phyloP scores from a whole-genome alignment of 2,888 invertebrate genomes.

The Drosophila mettleri region DNA sequence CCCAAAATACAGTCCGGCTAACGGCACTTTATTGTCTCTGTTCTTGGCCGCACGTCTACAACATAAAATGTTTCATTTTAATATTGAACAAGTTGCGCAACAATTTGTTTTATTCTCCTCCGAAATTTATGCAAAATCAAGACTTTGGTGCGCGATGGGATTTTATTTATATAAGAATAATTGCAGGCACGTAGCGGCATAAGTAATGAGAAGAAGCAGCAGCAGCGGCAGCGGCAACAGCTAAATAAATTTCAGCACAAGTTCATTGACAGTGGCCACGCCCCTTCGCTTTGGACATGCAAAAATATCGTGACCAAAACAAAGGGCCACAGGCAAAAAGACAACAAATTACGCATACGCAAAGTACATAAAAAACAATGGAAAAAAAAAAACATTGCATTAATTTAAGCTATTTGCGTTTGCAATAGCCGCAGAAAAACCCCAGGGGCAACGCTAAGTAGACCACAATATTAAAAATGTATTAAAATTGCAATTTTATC shows the following conservation, averaged over 20 bases:
- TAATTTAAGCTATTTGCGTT: conserved; percentile 44
- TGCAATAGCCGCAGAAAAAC: conserved; percentile 33
- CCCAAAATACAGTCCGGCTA: conserved; percentile 18
- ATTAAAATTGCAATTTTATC: conserved; percentile 20
- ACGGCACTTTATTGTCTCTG: conserved; percentile 61
- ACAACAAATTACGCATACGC: conserved; percentile 51
- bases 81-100: conserved; percentile 59
- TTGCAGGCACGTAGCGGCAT: conserved; percentile 68
- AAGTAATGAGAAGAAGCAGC: neutral
- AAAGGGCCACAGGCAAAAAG: conserved; percentile 42
- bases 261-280: conserved; percentile 79
- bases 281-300: conserved; percentile 42
- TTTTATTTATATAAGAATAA: conserved; percentile 57
- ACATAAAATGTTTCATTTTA: conserved; percentile 59
- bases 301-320: conserved; percentile 62
- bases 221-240: neutral
- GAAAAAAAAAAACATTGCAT: conserved; percentile 41
- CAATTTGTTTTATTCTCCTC: conserved; percentile 16
- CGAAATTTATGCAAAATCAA: conserved; percentile 49
- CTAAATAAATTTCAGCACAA: conserved; percentile 36
- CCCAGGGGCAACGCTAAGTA: conserved; percentile 25
- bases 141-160: conserved; percentile 7
- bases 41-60: conserved; percentile 45
- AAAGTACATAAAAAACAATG: conserved; percentile 39
- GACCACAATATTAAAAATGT: neutral